These are phyloP conservation scores for Drosophila aldrichi DNA, from an alignment of 2,888 invertebrate species.

Conservation along the genomic window DNA sequence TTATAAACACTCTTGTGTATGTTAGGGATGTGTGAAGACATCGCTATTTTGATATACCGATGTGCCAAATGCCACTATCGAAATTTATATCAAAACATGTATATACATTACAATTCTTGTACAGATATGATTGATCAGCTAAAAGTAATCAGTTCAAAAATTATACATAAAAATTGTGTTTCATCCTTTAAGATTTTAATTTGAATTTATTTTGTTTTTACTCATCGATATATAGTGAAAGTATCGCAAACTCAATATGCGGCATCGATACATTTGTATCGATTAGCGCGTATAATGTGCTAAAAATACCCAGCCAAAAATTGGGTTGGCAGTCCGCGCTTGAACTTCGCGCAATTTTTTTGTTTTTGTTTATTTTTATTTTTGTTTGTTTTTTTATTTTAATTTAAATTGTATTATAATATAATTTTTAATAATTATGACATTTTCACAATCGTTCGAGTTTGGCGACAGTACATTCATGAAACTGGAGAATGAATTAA, in stretches of 20 bases:
- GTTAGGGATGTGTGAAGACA: not conserved
- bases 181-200: too few relatives aligned
- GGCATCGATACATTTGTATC: not conserved
- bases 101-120: not conserved
- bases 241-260: not conserved
- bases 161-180: not conserved
- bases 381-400: conserved; percentile 17
- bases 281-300: not conserved
- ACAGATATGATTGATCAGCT: too few relatives aligned
- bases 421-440: conserved; percentile 62
- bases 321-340: conserved; percentile 31
- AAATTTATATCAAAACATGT: not conserved
- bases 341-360: conserved; percentile 23
- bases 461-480: conserved; percentile 83
- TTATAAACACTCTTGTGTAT: conserved; percentile 12
- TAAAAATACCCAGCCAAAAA: not conserved
- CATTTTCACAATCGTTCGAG: conserved; percentile 83
- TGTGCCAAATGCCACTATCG: not conserved
- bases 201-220: not conserved
- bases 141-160: not conserved
- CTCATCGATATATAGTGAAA: not conserved
- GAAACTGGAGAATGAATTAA: conserved; percentile 77
- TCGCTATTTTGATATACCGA: not conserved
- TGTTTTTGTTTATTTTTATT: conserved; percentile 24
- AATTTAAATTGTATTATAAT: conserved; percentile 13